Evolutionary conservation across 2,113 vertebrate genomes (phyloP), one percentile per base, ranked within the genome.

Genomic region (Malurus alboscapulatus): DNA sequence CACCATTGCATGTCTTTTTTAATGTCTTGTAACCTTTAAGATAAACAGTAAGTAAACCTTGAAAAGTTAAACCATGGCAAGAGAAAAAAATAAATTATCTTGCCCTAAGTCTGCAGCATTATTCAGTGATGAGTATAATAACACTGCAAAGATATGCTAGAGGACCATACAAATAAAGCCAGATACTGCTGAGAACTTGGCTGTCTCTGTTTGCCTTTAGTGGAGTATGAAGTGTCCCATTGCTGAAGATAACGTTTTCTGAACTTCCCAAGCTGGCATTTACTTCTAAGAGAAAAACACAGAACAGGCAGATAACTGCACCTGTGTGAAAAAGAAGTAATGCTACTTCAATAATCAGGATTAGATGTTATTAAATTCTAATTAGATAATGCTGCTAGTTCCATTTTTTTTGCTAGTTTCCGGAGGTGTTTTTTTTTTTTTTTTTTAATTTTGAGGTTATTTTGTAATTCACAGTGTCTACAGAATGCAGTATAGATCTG

Each of bases 41-140:
- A 90, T 87, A 87, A 94, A 88, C 53, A 77, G 71, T 82, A 88
- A 79, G 42, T 65, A 91, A 84, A 87, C 32, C 14, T 54, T 75
- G 30, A 75, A 54, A 92, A 88, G 17, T 63, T 93, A 32, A 9
- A 20, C 38, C 75, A 42, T 89, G 58, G 26, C 69, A 87, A 87
- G 66, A 87, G 18, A 34, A 58, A 76, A 73, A 76, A 45, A 34
- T 3, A 38, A 67, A 58, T 14, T 32, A 47, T n/a, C 68, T 76
- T 4, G 0, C 61, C 9, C 15, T 48, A 73, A 90, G 95, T 96
- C 96, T 96, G 92, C 94, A 95, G 92, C 95, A 96, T 93, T 95
- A 90, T 88, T 96, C 96, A 96, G 93, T 94, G 92, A 94, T 96
- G 94, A 79, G 14, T 51, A 21, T 72, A 68, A 92, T 42, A 88